These are phyloP conservation scores for Tinamus major DNA, from an alignment of 2,797 vertebrate genomes.

Conservation along the genomic window DNA sequence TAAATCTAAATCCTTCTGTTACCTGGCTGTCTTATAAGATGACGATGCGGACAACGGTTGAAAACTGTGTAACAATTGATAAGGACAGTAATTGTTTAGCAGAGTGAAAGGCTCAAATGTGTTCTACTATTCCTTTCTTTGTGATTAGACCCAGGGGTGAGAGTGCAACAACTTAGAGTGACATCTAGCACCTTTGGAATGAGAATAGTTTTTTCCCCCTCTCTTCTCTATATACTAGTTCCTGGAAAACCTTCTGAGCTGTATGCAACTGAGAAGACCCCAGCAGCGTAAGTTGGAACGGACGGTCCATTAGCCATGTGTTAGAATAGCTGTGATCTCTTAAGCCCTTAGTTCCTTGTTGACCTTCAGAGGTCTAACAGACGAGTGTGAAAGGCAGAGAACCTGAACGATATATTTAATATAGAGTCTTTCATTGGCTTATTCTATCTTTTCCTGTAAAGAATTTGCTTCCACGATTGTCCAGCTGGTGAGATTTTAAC, in stretches of 20 bases:
- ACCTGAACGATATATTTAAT: not conserved
- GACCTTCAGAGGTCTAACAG: slow-evolving; percentile 18
- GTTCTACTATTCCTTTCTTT: not conserved
- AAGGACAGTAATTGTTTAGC: not conserved
- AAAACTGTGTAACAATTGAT: not conserved
- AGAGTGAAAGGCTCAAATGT: not conserved
- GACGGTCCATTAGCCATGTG: not conserved
- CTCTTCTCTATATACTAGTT: not conserved
- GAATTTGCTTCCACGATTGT: not conserved
- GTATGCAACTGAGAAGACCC: not conserved
- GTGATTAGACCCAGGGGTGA: not conserved
- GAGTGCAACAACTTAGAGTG: not conserved
- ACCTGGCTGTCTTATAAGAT: not conserved
- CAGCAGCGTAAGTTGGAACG: not conserved
- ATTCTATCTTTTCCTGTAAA: not conserved
- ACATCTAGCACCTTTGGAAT: not conserved
- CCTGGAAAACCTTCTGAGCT: not conserved
- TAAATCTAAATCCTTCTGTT: not conserved
- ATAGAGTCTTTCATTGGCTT: not conserved
- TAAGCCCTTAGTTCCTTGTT: not conserved
- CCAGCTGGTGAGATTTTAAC: slow-evolving; percentile 1
- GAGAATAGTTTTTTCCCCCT: not conserved
- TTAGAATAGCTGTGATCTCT: not conserved
- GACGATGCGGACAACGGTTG: not conserved
- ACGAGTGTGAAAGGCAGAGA: slow-evolving; percentile 2